Percentiles rank a stretch among this genome's conserved stretches.
Conservation (phyloP, 2,888 invertebrate species). For the Pasiphila rectangulata region DNA sequence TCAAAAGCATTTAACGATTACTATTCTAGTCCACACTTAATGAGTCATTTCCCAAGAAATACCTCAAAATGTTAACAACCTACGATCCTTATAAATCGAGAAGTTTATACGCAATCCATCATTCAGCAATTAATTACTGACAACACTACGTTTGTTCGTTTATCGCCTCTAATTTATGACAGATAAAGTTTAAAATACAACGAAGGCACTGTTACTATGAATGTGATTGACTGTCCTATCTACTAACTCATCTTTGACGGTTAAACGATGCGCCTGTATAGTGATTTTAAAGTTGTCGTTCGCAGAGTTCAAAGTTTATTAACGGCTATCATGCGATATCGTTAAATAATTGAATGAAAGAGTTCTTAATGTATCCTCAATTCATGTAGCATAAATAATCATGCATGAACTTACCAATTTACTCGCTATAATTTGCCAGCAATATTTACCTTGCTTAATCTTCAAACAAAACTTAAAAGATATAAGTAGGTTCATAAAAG, state of each 20-base stretch:
- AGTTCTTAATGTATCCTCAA: too few species aligned
- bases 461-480: too few species aligned
- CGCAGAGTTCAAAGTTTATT: conserved; percentile 1
- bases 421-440: too few species aligned
- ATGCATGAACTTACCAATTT: too few species aligned
- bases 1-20: background rate
- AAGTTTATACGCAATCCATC: conserved; percentile 40
- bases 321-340: too few species aligned
- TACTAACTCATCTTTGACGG: conserved; percentile 13
- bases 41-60: conserved; percentile 20
- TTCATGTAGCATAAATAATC: too few species aligned
- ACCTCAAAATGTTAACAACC: conserved; percentile 30
- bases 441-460: too few species aligned
- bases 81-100: conserved; percentile 26
- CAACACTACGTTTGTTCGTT: conserved; percentile 42
- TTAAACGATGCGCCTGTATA: conserved; percentile 11
- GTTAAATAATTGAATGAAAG: too few species aligned
- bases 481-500: too few species aligned
- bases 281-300: conserved; percentile 13
- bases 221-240: conserved; percentile 19
- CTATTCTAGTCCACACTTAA: background rate
- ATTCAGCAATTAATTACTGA: conserved; percentile 47
- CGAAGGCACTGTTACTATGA: conserved; percentile 33
- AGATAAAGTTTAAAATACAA: conserved; percentile 36
- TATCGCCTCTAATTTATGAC: conserved; percentile 37